Evolutionary conservation across 2,888 invertebrate species (phyloP), one percentile per base, ranked within the genome.

Genomic region (Noctua janthina): DNA sequence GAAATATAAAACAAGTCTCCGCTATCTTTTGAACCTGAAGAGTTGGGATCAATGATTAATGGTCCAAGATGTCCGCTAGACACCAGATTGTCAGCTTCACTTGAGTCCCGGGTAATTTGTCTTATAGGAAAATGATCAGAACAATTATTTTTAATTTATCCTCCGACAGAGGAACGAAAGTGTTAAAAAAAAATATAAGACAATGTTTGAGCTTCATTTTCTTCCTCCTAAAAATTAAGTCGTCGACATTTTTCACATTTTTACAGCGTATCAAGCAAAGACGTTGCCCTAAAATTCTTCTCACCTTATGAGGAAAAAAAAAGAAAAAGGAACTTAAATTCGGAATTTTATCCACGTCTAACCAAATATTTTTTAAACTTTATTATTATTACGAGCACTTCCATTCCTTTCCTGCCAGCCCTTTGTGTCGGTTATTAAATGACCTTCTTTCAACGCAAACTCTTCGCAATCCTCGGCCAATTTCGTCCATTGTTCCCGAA

Each of bases 1-100:
- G 78, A 82, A 90, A 85, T 90, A 90, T 88, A 87, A 87, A 89
- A 90, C 81, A 90, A 87, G 78, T 80, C 75, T 81, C 79, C 75
- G 59, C 82, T 78, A 79, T 87, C 74, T 79, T 79, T 81, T 82
- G 54, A 72, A 79, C 76, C 87, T 89, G 86, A 88, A 84, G 82
- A 83, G 86, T 79, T 80, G 86, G 81, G 85, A 89, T 88, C 84
- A 82, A 87, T 92, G 92, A 92, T 92, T 90, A 92, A 92, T 91
- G 90, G 79, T 83, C 68, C 66, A 64, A 74, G 81, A 86, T 87
- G 90, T 89, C 89, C 81, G 69, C 82, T 83, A 86, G 91, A 89
- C 87, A 91, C 69, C 89, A 87, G 80, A 85, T 85, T 87, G 86
- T 88, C 88, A 88, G 83, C 82, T 78, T 83, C 77, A 78, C 86